Evolutionary conservation across 1,140 invertebrate species (phyloP).

Genomic region (Scaptomyza pallida): DNA sequence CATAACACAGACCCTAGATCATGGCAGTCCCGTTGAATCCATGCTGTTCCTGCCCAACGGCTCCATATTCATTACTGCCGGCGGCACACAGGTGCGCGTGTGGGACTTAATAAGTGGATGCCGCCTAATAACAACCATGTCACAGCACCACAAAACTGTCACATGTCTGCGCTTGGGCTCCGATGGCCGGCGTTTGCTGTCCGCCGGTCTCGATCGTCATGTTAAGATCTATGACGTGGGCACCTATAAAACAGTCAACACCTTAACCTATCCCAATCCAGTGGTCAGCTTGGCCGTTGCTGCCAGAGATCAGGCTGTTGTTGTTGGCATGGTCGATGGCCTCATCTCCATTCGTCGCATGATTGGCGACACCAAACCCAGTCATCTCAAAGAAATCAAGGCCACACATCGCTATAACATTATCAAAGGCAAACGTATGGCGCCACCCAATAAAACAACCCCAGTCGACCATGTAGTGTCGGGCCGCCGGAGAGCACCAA

Average conservation of each 20-base stretch:
- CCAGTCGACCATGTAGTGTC: constrained; percentile 85
- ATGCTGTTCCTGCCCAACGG: constrained; percentile 95
- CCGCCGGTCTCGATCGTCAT: constrained; percentile 95
- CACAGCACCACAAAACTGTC: constrained; percentile 97
- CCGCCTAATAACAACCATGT: constrained; percentile 91
- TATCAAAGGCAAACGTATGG: background rate
- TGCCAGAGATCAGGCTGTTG: constrained; percentile 92
- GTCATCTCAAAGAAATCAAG: constrained; percentile 77
- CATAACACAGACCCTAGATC: constrained; percentile 91
- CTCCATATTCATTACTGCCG: constrained; percentile 95
- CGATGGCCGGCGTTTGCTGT: constrained; percentile 92
- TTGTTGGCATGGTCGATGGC: constrained; percentile 96
- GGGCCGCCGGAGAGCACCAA: constrained; percentile 84
- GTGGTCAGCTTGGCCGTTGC: constrained; percentile 93
- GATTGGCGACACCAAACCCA: constrained; percentile 85
- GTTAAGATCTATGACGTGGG: constrained; percentile 97
- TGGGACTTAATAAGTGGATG: constrained; percentile 96
- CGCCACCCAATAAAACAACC: constrained; percentile 63
- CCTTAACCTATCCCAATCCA: constrained; percentile 95
- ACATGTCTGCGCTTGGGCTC: constrained; percentile 92
- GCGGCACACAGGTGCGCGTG: constrained; percentile 95
- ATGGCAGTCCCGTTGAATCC: constrained; percentile 95
- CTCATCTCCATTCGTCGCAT: constrained; percentile 93
- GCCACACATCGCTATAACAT: background rate
- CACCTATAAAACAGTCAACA: constrained; percentile 94